These are phyloP conservation scores for Octopus sinensis DNA, from an alignment of 1,140 invertebrate genomes.

Conservation along the genomic window DNA sequence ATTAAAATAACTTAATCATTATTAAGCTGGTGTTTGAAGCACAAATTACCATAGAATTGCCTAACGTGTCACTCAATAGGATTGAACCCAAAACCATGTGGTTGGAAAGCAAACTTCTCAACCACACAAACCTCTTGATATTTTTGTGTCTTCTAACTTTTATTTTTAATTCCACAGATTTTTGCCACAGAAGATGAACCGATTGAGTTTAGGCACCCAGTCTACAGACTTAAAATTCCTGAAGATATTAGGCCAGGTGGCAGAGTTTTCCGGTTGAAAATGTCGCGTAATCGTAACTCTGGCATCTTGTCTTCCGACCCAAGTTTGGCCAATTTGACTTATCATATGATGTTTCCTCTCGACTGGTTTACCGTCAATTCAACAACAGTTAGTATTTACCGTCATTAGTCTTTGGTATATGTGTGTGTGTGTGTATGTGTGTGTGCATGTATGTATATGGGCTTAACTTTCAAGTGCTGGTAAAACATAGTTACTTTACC, in stretches of 20 bases:
- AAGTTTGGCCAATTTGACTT: neutral
- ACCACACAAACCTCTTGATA: neutral
- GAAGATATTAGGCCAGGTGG: slow-evolving; percentile 4
- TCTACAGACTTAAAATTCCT: neutral
- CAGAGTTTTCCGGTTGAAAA: neutral
- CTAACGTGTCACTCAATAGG: no score
- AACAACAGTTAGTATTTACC: neutral
- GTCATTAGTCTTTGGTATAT: no score
- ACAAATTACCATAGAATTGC: no score
- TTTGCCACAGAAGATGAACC: neutral
- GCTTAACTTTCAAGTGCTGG: no score
- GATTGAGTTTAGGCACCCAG: neutral
- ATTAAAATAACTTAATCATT: no score
- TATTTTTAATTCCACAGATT: neutral
- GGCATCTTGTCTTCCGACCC: neutral
- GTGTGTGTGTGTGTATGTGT: no score
- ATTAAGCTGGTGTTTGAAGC: no score
- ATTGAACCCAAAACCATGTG: no score
- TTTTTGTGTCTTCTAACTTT: neutral
- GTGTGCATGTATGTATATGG: no score
- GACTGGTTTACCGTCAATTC: slow-evolving; percentile 2
- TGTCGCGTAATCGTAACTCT: neutral
- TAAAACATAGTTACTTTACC: no score
- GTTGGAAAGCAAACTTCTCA: no score
- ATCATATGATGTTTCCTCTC: slow-evolving; percentile 7